Evolutionary conservation across 2,113 vertebrate species (phyloP), one percentile per base, ranked within the genome.

Genomic region (Tonatia bakeri): DNA sequence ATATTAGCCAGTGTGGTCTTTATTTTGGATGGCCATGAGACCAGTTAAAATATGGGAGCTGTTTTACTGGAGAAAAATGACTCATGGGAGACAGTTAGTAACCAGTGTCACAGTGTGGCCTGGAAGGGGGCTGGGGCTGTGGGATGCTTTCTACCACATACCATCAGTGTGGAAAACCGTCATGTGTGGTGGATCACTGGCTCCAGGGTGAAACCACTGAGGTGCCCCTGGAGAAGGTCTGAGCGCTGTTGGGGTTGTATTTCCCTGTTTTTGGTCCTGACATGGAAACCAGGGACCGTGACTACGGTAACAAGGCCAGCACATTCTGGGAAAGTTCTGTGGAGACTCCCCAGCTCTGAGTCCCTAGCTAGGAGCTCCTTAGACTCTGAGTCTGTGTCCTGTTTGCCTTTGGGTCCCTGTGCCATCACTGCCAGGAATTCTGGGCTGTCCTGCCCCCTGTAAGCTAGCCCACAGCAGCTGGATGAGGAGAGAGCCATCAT

Each of bases 351-450:
- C 10, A 28, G 16, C n/a, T 52, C 59, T 40, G 20, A 22, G 45
- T 31, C 47, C 43, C 12, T 7, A 1, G 2, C 1, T 11, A 14
- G 75, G 80, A 95, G 38, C 26, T 33, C 61, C 40, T 14, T 59
- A 10, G 56, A 79, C 4, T 70, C 8, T 0, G 28, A 52, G 43
- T 6, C 70, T 76, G 24, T n/a, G 19, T 76, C 47, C 16, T 43
- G 0, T 47, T 70, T 67, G 11, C 36, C 64, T 72, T 40, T 45
- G 54, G 8, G 77, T n/a, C 13, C 43, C 52, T 2, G 0, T 0
- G 3, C 33, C 14, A 24, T 73, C 7, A 0, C 40, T 15, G 0
- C 59, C 17, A 1, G 64, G 43, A 65, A 3, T 20, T 28, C 5
- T 20, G 64, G 43, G n/a, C 4, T 76, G 26, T n/a, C 45, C 22